Conservation (phyloP, 2,888 invertebrate genomes). For the Rhopalosiphum nymphaeae region DNA sequence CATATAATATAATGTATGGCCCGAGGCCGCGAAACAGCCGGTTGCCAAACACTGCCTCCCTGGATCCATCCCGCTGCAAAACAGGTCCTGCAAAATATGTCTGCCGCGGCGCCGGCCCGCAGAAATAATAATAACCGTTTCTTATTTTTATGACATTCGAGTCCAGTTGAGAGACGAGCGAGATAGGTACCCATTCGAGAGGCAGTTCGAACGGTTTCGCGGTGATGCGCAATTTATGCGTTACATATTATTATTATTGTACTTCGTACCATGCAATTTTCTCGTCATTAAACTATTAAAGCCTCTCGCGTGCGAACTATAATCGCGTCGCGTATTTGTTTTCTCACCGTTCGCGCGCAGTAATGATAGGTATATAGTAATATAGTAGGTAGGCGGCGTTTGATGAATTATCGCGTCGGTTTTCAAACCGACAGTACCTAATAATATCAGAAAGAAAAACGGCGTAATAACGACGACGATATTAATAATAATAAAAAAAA, state of each 20-base stretch:
- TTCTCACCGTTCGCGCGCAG: background rate
- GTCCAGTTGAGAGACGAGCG: background rate
- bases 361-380: background rate
- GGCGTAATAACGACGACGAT: background rate
- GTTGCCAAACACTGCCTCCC: background rate
- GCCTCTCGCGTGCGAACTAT: slow-evolving; percentile 20
- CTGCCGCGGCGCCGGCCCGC: background rate
- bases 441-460: background rate
- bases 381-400: background rate
- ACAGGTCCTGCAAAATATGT: background rate
- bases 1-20: background rate
- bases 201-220: background rate
- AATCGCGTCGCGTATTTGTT: background rate
- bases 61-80: background rate
- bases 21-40: background rate
- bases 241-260: background rate
- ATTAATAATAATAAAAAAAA: background rate
- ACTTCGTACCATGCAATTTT: background rate
- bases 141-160: background rate
- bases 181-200: background rate
- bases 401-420: slow-evolving; percentile 29
- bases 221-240: background rate
- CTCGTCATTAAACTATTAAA: background rate
- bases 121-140: background rate
- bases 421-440: background rate